phyloP scores from a whole-genome alignment of 2,113 vertebrate genomes.

The Tachysurus fulvidraco region DNA sequence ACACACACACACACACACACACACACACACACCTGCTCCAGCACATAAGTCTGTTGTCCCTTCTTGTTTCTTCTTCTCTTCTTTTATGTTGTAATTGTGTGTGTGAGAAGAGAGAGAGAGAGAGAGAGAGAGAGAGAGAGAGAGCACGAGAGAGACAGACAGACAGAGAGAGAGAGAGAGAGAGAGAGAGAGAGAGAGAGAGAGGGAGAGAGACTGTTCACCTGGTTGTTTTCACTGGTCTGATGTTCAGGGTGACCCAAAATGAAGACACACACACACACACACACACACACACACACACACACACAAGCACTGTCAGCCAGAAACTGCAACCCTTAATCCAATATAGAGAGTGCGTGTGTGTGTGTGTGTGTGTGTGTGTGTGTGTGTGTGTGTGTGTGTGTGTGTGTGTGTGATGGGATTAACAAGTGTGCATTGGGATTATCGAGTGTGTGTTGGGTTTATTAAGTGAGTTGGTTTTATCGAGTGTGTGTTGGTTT shows the following conservation, averaged over 20 bases:
- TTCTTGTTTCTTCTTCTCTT: neutral
- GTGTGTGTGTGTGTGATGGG: too few species aligned
- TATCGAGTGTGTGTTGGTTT: neutral
- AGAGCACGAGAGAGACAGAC: too few species aligned
- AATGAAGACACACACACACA: neutral
- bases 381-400: too few species aligned
- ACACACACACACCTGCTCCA: constrained; percentile 55
- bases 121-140: neutral
- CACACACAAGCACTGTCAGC: neutral
- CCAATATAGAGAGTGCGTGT: neutral
- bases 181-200: neutral
- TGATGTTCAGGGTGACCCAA: constrained; percentile 23
- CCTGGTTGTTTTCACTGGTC: constrained; percentile 17
- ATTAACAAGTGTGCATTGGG: too few species aligned
- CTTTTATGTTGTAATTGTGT: neutral
- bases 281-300: neutral
- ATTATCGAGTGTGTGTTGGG: neutral
- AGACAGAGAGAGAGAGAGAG: neutral
- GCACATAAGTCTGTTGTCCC: neutral
- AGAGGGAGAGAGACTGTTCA: neutral
- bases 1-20: too few species aligned
- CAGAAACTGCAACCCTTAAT: neutral
- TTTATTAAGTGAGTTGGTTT: neutral
- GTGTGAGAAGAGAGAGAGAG: neutral
- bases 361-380: too few species aligned